A percentile compares a stretch with the other conserved stretches of the same genome.
Conservation (phyloP, 1,140 invertebrate genomes). For the Conus betulinus region DNA sequence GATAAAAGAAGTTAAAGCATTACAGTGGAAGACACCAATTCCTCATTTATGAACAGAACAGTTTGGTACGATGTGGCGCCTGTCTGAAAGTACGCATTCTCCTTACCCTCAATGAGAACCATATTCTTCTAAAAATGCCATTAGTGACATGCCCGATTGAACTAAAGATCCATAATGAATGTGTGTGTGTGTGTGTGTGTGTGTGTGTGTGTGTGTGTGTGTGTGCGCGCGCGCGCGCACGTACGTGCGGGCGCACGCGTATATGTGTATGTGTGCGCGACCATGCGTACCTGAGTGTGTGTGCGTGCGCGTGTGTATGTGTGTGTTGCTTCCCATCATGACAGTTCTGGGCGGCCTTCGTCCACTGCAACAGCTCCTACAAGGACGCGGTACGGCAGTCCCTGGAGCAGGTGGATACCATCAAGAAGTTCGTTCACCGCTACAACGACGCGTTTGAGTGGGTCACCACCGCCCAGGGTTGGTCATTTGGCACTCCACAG, state of each 20-base stretch:
- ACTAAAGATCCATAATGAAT: too few species aligned
- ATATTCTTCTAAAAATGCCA: too few species aligned
- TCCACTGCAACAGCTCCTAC: slow-evolving; percentile 88
- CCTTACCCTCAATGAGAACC: too few species aligned
- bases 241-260: neutral
- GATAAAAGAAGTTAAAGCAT: too few species aligned
- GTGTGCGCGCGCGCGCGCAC: neutral
- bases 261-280: neutral
- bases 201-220: neutral
- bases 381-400: slow-evolving; percentile 90
- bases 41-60: too few species aligned
- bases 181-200: neutral
- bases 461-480: slow-evolving; percentile 86
- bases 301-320: neutral
- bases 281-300: neutral
- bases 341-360: slow-evolving; percentile 93
- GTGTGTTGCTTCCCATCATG: neutral
- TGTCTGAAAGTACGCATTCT: too few species aligned
- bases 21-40: too few species aligned
- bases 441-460: slow-evolving; percentile 87
- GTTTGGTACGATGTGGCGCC: too few species aligned
- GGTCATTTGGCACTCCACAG: slow-evolving; percentile 36
- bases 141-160: too few species aligned
- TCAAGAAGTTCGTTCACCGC: slow-evolving; percentile 87
- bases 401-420: slow-evolving; percentile 91